Conservation (phyloP, 1,140 invertebrate species). For the silkworm (Bombyx mori) region DNA sequence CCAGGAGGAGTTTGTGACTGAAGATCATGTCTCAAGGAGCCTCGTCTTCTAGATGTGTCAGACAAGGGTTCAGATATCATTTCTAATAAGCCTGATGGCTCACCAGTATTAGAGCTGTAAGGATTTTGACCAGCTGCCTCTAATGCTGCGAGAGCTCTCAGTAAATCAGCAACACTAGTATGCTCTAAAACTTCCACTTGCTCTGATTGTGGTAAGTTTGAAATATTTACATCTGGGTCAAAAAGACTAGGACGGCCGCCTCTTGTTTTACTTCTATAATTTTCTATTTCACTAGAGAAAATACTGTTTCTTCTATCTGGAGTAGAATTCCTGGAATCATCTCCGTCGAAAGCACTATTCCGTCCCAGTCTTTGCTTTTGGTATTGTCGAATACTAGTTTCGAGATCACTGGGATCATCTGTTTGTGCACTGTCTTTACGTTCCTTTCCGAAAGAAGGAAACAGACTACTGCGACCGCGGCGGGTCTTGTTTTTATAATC, state of each 20-base stretch:
- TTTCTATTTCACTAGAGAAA: conserved; percentile 46
- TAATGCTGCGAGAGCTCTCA: conserved; percentile 78
- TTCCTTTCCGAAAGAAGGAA: conserved; percentile 55
- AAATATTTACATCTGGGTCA: conserved; percentile 61
- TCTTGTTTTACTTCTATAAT: conserved; percentile 43
- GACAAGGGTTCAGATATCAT: conserved; percentile 18
- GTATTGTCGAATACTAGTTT: conserved; percentile 52
- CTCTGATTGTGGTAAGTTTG: conserved; percentile 57
- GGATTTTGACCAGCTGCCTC: conserved; percentile 35
- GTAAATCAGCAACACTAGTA: conserved; percentile 82
- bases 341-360: conserved; percentile 45
- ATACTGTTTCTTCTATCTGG: conserved; percentile 30
- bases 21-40: conserved; percentile 41
- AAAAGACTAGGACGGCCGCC: conserved; percentile 70
- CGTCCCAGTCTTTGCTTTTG: conserved; percentile 57
- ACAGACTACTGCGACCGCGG: conserved; percentile 46
- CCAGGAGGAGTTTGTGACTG: conserved; percentile 23
- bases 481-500: conserved; percentile 60
- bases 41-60: conserved; percentile 27
- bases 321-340: conserved; percentile 31
- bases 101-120: conserved; percentile 5
- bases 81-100: conserved; percentile 26
- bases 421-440: conserved; percentile 42
- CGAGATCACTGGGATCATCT: conserved; percentile 35
- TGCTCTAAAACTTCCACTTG: conserved; percentile 79